Conservation (phyloP, 35 echinoderm and acorn worm genomes). For the Holothuria glaberrima region DNA sequence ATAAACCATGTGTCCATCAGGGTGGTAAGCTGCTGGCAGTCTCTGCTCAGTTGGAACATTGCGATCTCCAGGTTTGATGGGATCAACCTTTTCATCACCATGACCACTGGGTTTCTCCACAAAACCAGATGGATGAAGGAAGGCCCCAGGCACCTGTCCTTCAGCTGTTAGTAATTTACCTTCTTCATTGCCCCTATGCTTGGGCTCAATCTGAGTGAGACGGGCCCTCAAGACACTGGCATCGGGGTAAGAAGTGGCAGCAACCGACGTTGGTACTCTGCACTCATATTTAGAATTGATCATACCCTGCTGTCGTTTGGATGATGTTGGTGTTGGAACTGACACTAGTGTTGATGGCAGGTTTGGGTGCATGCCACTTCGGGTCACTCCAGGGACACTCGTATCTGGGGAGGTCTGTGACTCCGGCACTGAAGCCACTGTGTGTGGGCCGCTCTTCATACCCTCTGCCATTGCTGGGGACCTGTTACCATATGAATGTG, state of each 20-base stretch:
- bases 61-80: slow-evolving; percentile 9
- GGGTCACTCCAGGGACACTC: slow-evolving; percentile 30
- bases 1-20: slow-evolving; percentile 21
- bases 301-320: slow-evolving; percentile 39
- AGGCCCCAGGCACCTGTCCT: slow-evolving; percentile 7
- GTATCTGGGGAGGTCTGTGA: slow-evolving; percentile 37
- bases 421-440: slow-evolving; percentile 34
- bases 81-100: neutral
- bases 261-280: slow-evolving; percentile 82
- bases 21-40: slow-evolving; percentile 20
- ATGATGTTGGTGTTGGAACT: slow-evolving; percentile 14
- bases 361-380: slow-evolving; percentile 60
- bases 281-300: slow-evolving; percentile 21
- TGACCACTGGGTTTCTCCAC: neutral
- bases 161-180: slow-evolving; percentile 31
- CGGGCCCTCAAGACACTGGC: slow-evolving; percentile 87
- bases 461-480: slow-evolving; percentile 35
- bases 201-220: slow-evolving; percentile 40
- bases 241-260: slow-evolving; percentile 65
- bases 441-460: slow-evolving; percentile 44
- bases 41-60: slow-evolving; percentile 47
- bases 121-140: neutral
- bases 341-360: slow-evolving; percentile 48
- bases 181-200: slow-evolving; percentile 6
- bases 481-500: slow-evolving; percentile 29